Conservation (phyloP, 2,888 invertebrate genomes). For the Gnatocerus cornutus region DNA sequence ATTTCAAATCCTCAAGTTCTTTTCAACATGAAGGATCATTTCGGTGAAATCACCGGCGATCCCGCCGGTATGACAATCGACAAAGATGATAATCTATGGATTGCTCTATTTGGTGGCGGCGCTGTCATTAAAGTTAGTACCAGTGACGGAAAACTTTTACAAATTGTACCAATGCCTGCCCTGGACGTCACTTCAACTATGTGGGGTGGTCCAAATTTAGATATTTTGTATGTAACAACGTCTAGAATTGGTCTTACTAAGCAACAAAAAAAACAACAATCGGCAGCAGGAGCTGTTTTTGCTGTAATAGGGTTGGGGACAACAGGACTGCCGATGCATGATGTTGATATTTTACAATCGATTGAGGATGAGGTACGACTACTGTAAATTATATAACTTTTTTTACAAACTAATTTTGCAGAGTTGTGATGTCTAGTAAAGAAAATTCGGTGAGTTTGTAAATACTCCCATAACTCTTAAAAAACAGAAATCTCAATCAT, state of each 20-base stretch:
- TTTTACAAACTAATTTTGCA: no score
- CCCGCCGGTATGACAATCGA: slow-evolving; percentile 82
- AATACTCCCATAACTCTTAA: no score
- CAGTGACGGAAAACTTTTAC: slow-evolving; percentile 70
- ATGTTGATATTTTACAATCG: slow-evolving; percentile 28
- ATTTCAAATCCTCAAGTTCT: slow-evolving; percentile 66
- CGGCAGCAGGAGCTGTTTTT: slow-evolving; percentile 68
- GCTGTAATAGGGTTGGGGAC: slow-evolving; percentile 58
- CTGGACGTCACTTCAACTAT: slow-evolving; percentile 75
- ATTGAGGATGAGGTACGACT: slow-evolving; percentile 28
- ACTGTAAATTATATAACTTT: no score
- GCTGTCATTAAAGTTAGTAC: slow-evolving; percentile 76
- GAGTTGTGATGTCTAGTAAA: no score
- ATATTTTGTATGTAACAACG: slow-evolving; percentile 76
- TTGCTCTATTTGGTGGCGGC: slow-evolving; percentile 78
- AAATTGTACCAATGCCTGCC: slow-evolving; percentile 70
- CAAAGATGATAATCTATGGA: slow-evolving; percentile 84
- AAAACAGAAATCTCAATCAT: no score
- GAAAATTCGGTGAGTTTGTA: no score
- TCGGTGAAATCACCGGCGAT: slow-evolving; percentile 30
- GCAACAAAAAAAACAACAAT: slow-evolving; percentile 64
- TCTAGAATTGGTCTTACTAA: slow-evolving; percentile 60
- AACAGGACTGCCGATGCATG: slow-evolving; percentile 50
- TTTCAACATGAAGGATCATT: background rate
- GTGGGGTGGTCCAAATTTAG: slow-evolving; percentile 75